phyloP scores from a whole-genome alignment of 2,888 invertebrate species.

The Matsumyia berberina region DNA sequence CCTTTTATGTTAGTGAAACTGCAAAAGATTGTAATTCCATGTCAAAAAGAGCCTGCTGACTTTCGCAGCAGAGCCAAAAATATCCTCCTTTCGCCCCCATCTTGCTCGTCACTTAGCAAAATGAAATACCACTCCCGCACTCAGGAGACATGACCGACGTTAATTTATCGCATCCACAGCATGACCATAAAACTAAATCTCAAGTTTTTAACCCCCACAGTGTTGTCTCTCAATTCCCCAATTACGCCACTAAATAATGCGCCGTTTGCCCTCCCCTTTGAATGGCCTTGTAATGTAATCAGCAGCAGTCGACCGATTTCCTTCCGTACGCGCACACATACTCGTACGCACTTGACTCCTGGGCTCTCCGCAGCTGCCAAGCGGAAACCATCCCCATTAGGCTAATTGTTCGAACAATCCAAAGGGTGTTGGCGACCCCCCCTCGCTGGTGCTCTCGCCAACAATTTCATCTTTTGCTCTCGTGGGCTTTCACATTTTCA shows the following conservation, averaged over 20 bases:
- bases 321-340: not conserved
- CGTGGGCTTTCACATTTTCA: conserved; percentile 30
- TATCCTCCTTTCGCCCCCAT: not conserved
- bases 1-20: not conserved
- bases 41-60: not conserved
- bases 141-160: not conserved
- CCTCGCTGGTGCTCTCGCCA: not conserved
- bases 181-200: conserved; percentile 44
- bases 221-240: conserved; percentile 42
- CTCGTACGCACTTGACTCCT: conserved; percentile 20
- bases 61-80: not conserved
- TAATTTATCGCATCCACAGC: conserved; percentile 40
- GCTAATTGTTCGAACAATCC: conserved; percentile 65
- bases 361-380: not conserved
- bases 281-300: conserved; percentile 41
- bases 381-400: conserved; percentile 62
- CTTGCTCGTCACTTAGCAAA: conserved; percentile 41
- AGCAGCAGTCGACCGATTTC: conserved; percentile 10
- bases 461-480: conserved; percentile 39
- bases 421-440: conserved; percentile 8
- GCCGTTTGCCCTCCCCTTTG: conserved; percentile 28
- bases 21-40: not conserved
- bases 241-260: conserved; percentile 63
- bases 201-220: conserved; percentile 10
- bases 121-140: conserved; percentile 22